Percentiles rank a stretch among this genome's conserved stretches.
phyloP scores from a whole-genome alignment of 2,113 vertebrate genomes.

The Corythoichthys intestinalis region DNA sequence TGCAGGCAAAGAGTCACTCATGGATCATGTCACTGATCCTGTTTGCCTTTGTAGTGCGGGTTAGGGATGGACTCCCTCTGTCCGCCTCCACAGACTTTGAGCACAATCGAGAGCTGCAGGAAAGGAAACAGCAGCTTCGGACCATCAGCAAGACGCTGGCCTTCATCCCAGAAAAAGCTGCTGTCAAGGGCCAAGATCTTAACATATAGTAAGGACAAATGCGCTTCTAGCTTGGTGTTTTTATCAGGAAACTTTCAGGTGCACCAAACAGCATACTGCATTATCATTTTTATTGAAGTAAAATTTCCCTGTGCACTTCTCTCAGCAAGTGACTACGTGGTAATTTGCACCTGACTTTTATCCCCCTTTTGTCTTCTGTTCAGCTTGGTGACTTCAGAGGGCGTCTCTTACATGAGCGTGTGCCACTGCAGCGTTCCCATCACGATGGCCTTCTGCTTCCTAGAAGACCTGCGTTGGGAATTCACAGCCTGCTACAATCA shows the following conservation, averaged over 20 bases:
- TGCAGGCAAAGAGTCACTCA: slow-evolving; percentile 77
- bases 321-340: no score
- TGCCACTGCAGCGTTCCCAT: slow-evolving; percentile 80
- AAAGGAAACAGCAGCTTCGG: slow-evolving; percentile 84
- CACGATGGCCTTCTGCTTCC: slow-evolving; percentile 90
- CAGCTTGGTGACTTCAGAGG: slow-evolving; percentile 83
- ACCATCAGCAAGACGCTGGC: slow-evolving; percentile 74
- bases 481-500: slow-evolving; percentile 82
- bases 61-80: slow-evolving; percentile 94
- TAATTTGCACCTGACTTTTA: slow-evolving; percentile 23
- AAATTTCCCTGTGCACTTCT: no score
- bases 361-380: slow-evolving; percentile 38
- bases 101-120: slow-evolving; percentile 82
- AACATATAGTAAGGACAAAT: slow-evolving; percentile 79
- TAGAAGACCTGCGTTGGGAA: slow-evolving; percentile 90
- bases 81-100: slow-evolving; percentile 95
- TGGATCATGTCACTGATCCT: slow-evolving; percentile 90
- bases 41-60: slow-evolving; percentile 88
- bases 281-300: no score
- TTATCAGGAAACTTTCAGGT: no score
- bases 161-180: slow-evolving; percentile 77
- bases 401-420: slow-evolving; percentile 88
- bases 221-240: no score
- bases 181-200: slow-evolving; percentile 75
- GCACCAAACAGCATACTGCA: no score